Percentiles rank a stretch among this genome's conserved stretches.
These are phyloP conservation scores for Zelleria hepariella DNA, from an alignment of 2,888 invertebrate genomes.

Conservation along the genomic window DNA sequence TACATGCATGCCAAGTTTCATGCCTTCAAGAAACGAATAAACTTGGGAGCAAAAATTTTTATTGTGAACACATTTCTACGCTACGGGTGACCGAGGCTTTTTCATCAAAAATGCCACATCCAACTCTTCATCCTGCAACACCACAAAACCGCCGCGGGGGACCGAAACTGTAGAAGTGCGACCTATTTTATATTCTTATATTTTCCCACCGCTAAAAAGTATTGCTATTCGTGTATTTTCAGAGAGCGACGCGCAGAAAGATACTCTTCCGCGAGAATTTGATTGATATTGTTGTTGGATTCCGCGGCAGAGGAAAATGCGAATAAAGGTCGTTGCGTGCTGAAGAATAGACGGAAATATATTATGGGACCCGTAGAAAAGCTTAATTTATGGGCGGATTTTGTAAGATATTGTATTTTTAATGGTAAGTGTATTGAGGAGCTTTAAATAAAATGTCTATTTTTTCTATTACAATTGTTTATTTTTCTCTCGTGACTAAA, in stretches of 20 bases:
- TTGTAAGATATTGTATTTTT: too few relatives aligned
- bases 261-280: background rate
- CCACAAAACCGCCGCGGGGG: constrained; percentile 27
- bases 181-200: constrained; percentile 40
- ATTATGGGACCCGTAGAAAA: background rate
- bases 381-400: background rate
- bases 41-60: too few relatives aligned
- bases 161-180: constrained; percentile 30
- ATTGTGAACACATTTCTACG: too few relatives aligned
- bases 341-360: background rate
- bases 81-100: too few relatives aligned
- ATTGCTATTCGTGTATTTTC: constrained; percentile 29
- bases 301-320: background rate
- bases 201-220: constrained; percentile 20
- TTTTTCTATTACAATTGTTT: too few relatives aligned
- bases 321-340: background rate
- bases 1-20: too few relatives aligned
- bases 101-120: background rate
- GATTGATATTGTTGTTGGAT: background rate
- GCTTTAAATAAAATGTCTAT: too few relatives aligned
- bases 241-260: constrained; percentile 16
- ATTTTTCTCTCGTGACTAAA: too few relatives aligned
- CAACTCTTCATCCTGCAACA: background rate
- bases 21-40: too few relatives aligned
- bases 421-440: too few relatives aligned